phyloP scores from a whole-genome alignment of 2,888 invertebrate genomes.

The Drosophila multiciliata region DNA sequence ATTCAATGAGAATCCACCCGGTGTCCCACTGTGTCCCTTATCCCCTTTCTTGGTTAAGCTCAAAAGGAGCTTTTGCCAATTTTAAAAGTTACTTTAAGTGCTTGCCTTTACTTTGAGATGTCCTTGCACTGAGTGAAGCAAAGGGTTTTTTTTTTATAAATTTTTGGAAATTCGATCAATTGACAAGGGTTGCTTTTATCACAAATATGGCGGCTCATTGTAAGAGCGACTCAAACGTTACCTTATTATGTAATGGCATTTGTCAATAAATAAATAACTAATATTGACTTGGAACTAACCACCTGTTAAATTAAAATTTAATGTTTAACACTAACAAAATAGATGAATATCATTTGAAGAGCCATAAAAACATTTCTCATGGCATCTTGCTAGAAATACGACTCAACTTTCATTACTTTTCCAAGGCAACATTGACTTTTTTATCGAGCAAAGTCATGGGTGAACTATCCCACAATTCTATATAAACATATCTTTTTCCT shows the following conservation, averaged over 20 bases:
- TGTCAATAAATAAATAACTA: background rate
- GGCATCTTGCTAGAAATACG: background rate
- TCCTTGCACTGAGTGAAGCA: background rate
- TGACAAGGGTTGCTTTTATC: background rate
- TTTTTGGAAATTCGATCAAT: background rate
- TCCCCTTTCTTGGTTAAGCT: constrained; percentile 46
- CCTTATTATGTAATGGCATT: background rate
- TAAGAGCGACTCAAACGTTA: background rate
- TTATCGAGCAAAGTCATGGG: background rate
- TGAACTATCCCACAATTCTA: constrained; percentile 11
- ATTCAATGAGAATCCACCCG: background rate
- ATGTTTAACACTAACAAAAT: background rate
- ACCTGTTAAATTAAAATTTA: background rate
- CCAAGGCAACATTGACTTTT: background rate
- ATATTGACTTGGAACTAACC: background rate
- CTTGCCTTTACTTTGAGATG: constrained; percentile 23
- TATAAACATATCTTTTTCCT: background rate
- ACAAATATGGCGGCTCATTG: background rate
- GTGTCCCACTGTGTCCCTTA: background rate
- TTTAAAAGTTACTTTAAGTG: constrained; percentile 55
- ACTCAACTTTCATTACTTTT: constrained; percentile 7
- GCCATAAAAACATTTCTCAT: background rate
- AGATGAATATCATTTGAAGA: background rate
- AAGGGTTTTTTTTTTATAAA: constrained; percentile 10
- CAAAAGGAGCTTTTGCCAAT: constrained; percentile 68